These are phyloP conservation scores for Diuraphis noxia DNA, from an alignment of 1,140 invertebrate species.

Conservation along the genomic window DNA sequence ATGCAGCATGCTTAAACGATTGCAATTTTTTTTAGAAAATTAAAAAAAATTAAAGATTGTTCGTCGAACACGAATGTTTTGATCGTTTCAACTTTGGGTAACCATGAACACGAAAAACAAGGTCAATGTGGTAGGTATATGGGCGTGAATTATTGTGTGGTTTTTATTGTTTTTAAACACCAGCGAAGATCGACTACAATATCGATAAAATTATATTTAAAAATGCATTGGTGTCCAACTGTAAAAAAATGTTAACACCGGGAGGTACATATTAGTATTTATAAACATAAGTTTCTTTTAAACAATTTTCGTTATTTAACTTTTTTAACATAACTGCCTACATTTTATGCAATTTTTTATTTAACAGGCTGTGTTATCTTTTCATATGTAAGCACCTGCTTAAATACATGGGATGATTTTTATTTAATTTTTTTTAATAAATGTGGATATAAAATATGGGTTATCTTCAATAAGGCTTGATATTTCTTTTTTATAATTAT, in stretches of 20 bases:
- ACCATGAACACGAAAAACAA: conserved; percentile 31
- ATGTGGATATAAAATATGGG: background rate
- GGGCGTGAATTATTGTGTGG: background rate
- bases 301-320: background rate
- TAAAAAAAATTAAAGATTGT: background rate
- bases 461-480: background rate
- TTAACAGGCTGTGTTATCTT: background rate
- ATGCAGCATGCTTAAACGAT: background rate
- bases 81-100: conserved; percentile 5
- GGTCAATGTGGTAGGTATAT: conserved; percentile 21
- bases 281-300: background rate
- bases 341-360: background rate
- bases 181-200: background rate
- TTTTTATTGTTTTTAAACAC: background rate
- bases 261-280: background rate
- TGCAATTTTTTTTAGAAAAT: background rate
- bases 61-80: conserved; percentile 10
- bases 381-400: background rate
- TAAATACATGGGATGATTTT: background rate
- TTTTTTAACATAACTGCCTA: background rate
- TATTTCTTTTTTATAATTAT: background rate
- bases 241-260: background rate
- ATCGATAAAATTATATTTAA: background rate
- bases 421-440: background rate
- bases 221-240: background rate